A percentile compares a stretch with the other conserved stretches of the same genome.
Conservation (phyloP, 2,113 vertebrate genomes). For the Gasterosteus aculeatus region DNA sequence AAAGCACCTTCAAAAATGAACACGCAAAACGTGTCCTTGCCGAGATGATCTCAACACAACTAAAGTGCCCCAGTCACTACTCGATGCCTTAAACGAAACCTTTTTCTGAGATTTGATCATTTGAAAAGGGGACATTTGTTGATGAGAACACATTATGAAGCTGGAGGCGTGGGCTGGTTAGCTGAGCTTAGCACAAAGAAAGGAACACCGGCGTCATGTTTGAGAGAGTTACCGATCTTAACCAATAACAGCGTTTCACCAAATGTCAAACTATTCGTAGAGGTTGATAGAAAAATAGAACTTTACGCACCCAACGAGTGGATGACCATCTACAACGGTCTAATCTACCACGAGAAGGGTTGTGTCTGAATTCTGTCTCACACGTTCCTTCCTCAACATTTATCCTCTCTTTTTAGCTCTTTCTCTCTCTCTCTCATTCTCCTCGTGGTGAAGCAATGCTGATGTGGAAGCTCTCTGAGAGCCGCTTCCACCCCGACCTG, state of each 20-base stretch:
- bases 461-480: conserved; percentile 53
- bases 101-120: background rate
- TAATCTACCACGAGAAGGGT: background rate
- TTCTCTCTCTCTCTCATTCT: conserved; percentile 1
- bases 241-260: background rate
- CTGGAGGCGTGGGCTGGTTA: background rate
- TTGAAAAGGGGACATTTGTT: background rate
- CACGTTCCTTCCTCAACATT: conserved; percentile 7
- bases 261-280: background rate
- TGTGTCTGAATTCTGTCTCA: conserved; percentile 17
- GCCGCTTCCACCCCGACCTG: conserved; percentile 30
- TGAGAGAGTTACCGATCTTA: background rate
- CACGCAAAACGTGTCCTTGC: background rate
- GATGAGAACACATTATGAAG: background rate
- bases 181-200: background rate
- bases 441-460: conserved; percentile 66
- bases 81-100: conserved; percentile 31
- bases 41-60: background rate
- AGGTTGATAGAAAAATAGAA: background rate
- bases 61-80: conserved; percentile 16
- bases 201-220: background rate
- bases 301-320: background rate
- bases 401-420: conserved; percentile 16
- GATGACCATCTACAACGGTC: background rate
- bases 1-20: conserved; percentile 7